Conservation (phyloP, 2,888 invertebrate genomes). For the Peribatodes rhomboidaria region DNA sequence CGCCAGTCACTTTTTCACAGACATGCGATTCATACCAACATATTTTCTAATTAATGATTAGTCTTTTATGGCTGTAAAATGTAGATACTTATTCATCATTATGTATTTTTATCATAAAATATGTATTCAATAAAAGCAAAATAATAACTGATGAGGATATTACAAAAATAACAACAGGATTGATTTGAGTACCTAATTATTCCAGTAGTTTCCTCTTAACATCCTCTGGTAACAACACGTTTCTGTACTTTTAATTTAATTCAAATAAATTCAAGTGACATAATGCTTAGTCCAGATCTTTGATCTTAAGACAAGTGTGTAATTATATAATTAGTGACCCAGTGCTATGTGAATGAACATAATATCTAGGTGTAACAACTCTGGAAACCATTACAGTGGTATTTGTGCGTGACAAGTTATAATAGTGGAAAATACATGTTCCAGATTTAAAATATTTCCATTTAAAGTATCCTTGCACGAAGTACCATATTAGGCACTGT, state of each 20-base stretch:
- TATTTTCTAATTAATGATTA: background rate
- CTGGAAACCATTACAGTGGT: background rate
- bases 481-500: background rate
- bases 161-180: background rate
- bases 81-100: background rate
- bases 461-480: background rate
- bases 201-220: slow-evolving; percentile 64
- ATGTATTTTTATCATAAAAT: background rate
- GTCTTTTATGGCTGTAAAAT: background rate
- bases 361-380: background rate
- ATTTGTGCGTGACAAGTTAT: slow-evolving; percentile 5
- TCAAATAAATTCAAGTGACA: slow-evolving; percentile 37
- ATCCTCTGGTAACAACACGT: slow-evolving; percentile 37
- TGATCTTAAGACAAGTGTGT: slow-evolving; percentile 39
- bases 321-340: slow-evolving; percentile 42
- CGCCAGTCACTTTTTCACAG: too few relatives aligned
- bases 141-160: slow-evolving; percentile 21
- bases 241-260: slow-evolving; percentile 40
- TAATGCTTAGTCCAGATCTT: slow-evolving; percentile 25
- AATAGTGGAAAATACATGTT: background rate
- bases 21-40: background rate
- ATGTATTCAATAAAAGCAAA: background rate
- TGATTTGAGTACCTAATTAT: slow-evolving; percentile 13
- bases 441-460: background rate
- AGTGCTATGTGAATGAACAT: slow-evolving; percentile 26